phyloP scores from a whole-genome alignment of 2,113 vertebrate genomes.

The Nothocercus nigrocapillus region DNA sequence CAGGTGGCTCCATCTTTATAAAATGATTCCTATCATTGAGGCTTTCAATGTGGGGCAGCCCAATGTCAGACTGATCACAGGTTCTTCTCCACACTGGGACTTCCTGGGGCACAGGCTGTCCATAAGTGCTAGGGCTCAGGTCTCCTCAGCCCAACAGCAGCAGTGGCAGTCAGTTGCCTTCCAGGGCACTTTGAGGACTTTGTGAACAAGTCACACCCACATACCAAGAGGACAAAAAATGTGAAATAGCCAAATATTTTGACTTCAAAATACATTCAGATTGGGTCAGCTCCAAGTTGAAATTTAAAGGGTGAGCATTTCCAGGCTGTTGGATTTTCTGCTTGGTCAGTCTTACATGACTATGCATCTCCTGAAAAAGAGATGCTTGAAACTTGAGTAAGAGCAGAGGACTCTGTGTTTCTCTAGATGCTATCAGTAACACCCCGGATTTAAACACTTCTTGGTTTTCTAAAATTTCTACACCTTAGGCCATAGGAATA shows the following conservation, averaged over 20 bases:
- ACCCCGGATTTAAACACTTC: background rate
- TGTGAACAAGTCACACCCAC: fast-evolving
- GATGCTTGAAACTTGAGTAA: background rate
- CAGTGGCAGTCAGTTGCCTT: fast-evolving
- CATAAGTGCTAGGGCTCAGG: fast-evolving
- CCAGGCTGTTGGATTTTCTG: background rate
- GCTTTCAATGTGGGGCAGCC: background rate
- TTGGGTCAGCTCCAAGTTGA: background rate
- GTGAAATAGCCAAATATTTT: background rate
- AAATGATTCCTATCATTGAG: background rate
- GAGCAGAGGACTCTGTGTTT: background rate
- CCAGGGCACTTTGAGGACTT: background rate
- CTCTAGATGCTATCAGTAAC: background rate
- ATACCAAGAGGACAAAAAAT: background rate
- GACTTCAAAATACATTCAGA: background rate
- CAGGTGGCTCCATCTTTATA: background rate
- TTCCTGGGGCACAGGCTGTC: background rate
- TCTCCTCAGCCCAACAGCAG: fast-evolving
- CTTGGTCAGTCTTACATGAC: background rate
- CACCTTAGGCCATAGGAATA: fast-evolving
- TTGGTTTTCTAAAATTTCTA: background rate
- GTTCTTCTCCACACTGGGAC: background rate
- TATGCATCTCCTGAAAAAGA: background rate
- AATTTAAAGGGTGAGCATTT: fast-evolving
- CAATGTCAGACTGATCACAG: fast-evolving